Conservation (phyloP, 2,888 invertebrate genomes). For the Crepidodera aurea region DNA sequence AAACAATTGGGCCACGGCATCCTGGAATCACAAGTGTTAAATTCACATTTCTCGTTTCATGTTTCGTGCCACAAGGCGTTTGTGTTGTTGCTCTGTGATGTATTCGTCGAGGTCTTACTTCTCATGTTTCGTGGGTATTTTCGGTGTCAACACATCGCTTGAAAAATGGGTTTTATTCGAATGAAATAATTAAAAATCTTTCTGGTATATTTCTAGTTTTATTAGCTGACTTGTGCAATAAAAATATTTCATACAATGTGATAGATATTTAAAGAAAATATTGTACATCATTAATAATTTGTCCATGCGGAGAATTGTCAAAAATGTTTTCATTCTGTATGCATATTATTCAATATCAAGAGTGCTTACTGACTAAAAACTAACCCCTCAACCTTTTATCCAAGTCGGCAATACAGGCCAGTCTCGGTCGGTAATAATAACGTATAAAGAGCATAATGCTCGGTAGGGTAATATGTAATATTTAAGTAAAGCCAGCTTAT, state of each 20-base stretch:
- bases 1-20: conserved; percentile 3
- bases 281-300: too few species aligned
- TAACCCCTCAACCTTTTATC: background rate
- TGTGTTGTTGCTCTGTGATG: background rate
- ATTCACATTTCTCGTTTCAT: conserved; percentile 34
- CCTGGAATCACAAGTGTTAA: conserved; percentile 13
- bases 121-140: background rate
- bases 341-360: too few species aligned
- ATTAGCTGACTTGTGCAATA: too few species aligned
- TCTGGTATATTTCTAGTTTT: too few species aligned
- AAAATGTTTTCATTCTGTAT: too few species aligned
- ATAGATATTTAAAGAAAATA: too few species aligned
- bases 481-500: conserved; percentile 40
- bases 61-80: conserved; percentile 23
- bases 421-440: conserved; percentile 4
- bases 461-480: conserved; percentile 39
- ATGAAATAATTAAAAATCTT: too few species aligned
- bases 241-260: too few species aligned
- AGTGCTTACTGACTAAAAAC: too few species aligned
- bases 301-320: too few species aligned
- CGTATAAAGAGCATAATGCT: conserved; percentile 33
- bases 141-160: conserved; percentile 2
- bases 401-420: conserved; percentile 1
- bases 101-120: background rate
- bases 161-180: conserved; percentile 28